Evolutionary conservation across 2,113 vertebrate species (phyloP).

Genomic region (Takifugu bimaculatus): DNA sequence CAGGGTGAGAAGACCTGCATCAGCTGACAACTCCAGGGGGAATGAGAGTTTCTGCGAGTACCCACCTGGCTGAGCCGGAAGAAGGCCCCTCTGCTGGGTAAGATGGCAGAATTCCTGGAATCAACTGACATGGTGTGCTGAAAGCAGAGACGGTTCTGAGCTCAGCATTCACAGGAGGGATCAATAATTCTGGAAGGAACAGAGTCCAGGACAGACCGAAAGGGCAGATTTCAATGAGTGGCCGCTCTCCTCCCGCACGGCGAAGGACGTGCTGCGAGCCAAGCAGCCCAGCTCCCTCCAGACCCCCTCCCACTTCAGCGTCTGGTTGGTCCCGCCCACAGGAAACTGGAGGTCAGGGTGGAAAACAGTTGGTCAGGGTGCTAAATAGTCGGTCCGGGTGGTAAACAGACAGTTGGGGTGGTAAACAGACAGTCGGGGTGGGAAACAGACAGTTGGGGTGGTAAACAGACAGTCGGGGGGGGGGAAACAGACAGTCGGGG

Average conservation of each 20-base stretch:
- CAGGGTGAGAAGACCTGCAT: background rate
- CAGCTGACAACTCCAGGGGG: too few relatives aligned
- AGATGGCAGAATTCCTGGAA: slow-evolving; percentile 88
- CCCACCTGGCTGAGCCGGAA: slow-evolving; percentile 90
- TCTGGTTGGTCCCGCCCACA: slow-evolving; percentile 85
- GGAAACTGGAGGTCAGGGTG: slow-evolving; percentile 79
- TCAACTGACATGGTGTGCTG: slow-evolving; percentile 92
- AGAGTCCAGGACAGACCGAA: slow-evolving; percentile 69
- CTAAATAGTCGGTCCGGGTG: too few relatives aligned
- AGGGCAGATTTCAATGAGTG: slow-evolving; percentile 93
- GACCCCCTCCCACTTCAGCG: slow-evolving; percentile 92
- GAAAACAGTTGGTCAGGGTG: background rate
- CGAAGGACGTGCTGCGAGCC: slow-evolving; percentile 89
- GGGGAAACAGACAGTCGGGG: too few relatives aligned
- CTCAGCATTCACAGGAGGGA: background rate
- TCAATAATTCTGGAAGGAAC: background rate
- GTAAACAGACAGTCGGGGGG: too few relatives aligned
- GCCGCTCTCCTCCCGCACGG: slow-evolving; percentile 91
- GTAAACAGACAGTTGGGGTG: too few relatives aligned
- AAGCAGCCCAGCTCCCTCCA: slow-evolving; percentile 95
- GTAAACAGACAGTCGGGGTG: too few relatives aligned
- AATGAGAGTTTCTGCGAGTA: background rate
- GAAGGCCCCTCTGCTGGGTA: slow-evolving; percentile 86
- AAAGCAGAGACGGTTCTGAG: background rate
- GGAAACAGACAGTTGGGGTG: too few relatives aligned